Percentiles rank a stretch among this genome's conserved stretches.
Conservation (phyloP, 2,888 invertebrate species). For the Orchesella flavescens region DNA sequence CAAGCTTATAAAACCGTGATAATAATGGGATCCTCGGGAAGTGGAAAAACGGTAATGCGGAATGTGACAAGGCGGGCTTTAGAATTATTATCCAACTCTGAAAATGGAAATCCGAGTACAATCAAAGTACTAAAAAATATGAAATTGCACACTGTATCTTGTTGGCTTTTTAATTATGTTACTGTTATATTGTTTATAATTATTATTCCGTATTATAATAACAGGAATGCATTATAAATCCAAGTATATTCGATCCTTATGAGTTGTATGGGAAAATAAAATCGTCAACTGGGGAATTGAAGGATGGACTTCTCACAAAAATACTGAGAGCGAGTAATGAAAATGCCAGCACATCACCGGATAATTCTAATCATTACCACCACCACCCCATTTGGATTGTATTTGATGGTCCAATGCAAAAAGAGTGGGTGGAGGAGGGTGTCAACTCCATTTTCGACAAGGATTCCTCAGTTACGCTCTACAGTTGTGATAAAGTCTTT, state of each 20-base stretch:
- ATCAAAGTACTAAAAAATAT: neutral
- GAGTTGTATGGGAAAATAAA: constrained; percentile 2
- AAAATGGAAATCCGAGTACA: neutral
- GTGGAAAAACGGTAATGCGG: constrained; percentile 31
- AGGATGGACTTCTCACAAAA: constrained; percentile 42
- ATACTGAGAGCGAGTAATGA: constrained; percentile 13
- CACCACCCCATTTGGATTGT: constrained; percentile 33
- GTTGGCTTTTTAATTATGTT: neutral
- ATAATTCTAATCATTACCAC: neutral
- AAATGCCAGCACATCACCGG: neutral
- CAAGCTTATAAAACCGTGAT: constrained; percentile 12
- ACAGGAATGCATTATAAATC: constrained; percentile 37
- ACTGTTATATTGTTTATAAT: neutral
- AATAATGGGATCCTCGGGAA: constrained; percentile 6
- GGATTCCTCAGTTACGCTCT: neutral
- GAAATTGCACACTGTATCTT: no score
- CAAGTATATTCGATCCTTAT: neutral
- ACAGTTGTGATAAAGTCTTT: constrained; percentile 7
- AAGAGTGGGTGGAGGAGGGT: neutral
- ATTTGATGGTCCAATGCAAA: constrained; percentile 28
- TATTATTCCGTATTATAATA: neutral
- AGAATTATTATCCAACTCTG: no score
- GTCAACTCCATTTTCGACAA: neutral
- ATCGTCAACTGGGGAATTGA: neutral
- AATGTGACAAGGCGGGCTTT: neutral